Evolutionary conservation across 1,140 invertebrate species (phyloP), one percentile per base, ranked within the genome.

Genomic region (Trichoplusia ni): DNA sequence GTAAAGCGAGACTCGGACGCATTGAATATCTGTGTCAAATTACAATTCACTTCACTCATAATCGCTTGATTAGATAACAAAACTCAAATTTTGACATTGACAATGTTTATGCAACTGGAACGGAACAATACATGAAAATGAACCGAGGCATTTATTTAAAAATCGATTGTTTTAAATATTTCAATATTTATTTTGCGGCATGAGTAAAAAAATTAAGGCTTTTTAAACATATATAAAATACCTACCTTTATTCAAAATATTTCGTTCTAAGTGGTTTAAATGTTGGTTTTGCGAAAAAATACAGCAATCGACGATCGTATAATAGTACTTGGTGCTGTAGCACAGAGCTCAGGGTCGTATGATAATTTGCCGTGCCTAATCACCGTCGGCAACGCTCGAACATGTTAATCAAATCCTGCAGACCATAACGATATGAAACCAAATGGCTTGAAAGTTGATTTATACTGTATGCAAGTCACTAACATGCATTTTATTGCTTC

Each of bases 291-390:
- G n/a, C n/a, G 44, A 23, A 47, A 25, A 29, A 47, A 27, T 16
- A 31, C 31, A 8, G 14, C 31, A 47, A 29, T 47, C 23, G 11
- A 8, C 44, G 16, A 29, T 47, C 25, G 14, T 47, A 29, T 47
- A 29, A 21, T 42, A 42, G 23, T 31, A 9, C 16, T 29, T 47
- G 31, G 31, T 47, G 13, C 44, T 3, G 25, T 29, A 31, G 4
- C 44, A 29, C 14, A 47, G 44, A 29, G 44, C 44, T 47, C 44
- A 47, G 44, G 44, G 44, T 47, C 44, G 44, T 47, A 29, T 29
- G 44, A 31, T 47, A 47, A 47, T 47, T 2, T 47, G 25, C 13
- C 44, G 25, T 29, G 14, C 23, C 44, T 47, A 47, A 47, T 47
- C 44, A 31, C 44, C 25, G 44, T 9, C 44, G 23, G 13, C 42